Percentiles rank a stretch among this genome's conserved stretches.
These are phyloP conservation scores for Aphodius sticticus DNA, from an alignment of 2,888 invertebrate genomes.

Conservation along the genomic window DNA sequence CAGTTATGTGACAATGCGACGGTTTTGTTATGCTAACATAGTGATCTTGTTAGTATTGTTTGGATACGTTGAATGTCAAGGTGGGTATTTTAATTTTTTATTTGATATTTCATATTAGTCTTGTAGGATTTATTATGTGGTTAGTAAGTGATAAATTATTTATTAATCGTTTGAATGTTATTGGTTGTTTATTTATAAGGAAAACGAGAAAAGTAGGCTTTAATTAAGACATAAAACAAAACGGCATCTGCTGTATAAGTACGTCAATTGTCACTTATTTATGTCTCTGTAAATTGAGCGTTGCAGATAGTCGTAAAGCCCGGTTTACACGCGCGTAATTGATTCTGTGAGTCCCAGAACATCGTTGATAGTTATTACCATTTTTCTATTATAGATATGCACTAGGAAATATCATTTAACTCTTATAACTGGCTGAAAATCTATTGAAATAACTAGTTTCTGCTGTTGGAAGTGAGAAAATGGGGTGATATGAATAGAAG, in stretches of 20 bases:
- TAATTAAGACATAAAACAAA: constrained; percentile 4
- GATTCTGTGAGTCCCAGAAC: background rate
- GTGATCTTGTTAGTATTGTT: background rate
- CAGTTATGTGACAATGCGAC: background rate
- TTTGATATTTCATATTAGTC: background rate
- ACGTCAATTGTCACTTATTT: constrained; percentile 22
- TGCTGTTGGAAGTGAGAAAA: too few relatives aligned
- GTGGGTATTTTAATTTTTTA: background rate
- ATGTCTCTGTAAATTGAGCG: constrained; percentile 12
- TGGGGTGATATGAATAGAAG: too few relatives aligned
- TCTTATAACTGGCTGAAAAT: too few relatives aligned
- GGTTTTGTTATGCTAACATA: background rate
- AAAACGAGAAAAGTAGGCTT: background rate
- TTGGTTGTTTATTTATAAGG: background rate
- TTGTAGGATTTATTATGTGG: background rate
- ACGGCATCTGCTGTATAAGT: constrained; percentile 6
- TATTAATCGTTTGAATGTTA: background rate
- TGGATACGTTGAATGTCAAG: background rate
- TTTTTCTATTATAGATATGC: too few relatives aligned
- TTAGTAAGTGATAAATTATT: background rate
- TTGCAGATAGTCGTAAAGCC: background rate
- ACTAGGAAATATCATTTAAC: too few relatives aligned
- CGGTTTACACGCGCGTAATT: background rate
- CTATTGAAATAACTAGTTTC: too few relatives aligned
- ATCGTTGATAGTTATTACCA: too few relatives aligned